A percentile compares a stretch with the other conserved stretches of the same genome.
These are phyloP conservation scores for Gila orcuttii DNA, from an alignment of 2,113 vertebrate genomes.

Conservation along the genomic window DNA sequence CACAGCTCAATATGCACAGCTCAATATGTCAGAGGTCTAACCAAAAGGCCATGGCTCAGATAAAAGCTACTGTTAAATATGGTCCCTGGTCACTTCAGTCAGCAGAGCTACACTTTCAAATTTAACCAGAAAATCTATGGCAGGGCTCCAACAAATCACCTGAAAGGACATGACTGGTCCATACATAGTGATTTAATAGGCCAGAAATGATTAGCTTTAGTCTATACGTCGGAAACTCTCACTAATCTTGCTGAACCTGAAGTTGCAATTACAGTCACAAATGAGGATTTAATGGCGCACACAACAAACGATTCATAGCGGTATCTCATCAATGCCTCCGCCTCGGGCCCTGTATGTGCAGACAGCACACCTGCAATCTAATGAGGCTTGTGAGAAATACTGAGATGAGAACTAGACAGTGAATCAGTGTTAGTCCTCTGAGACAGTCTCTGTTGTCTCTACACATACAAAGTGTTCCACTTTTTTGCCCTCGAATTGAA, in stretches of 20 bases:
- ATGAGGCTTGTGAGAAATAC: constrained; percentile 34
- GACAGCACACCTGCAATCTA: constrained; percentile 40
- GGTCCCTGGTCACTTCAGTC: not conserved
- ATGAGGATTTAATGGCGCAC: constrained; percentile 34
- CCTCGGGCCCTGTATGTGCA: constrained; percentile 7
- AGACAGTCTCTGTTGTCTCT: constrained; percentile 25
- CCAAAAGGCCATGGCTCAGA: not conserved
- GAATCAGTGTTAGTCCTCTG: constrained; percentile 28
- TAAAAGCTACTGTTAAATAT: not conserved
- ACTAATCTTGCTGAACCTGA: constrained; percentile 28
- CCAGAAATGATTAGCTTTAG: constrained; percentile 28
- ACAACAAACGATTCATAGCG: constrained; percentile 22
- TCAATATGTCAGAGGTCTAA: not conserved
- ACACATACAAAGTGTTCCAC: constrained; percentile 45
- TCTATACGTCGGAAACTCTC: not conserved
- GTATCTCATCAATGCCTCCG: constrained; percentile 13
- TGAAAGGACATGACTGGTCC: not conserved
- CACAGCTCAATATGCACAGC: not conserved
- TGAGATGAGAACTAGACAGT: constrained; percentile 28
- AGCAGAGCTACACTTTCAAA: constrained; percentile 17
- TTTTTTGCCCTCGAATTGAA: constrained; percentile 27
- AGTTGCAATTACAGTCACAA: constrained; percentile 40
- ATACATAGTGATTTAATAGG: constrained; percentile 8
- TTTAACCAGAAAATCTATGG: constrained; percentile 40
- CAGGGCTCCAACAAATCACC: constrained; percentile 5